Base-by-base conservation (phyloP, 2,888 invertebrate genomes). In the Metacarcinus magister region DNA sequence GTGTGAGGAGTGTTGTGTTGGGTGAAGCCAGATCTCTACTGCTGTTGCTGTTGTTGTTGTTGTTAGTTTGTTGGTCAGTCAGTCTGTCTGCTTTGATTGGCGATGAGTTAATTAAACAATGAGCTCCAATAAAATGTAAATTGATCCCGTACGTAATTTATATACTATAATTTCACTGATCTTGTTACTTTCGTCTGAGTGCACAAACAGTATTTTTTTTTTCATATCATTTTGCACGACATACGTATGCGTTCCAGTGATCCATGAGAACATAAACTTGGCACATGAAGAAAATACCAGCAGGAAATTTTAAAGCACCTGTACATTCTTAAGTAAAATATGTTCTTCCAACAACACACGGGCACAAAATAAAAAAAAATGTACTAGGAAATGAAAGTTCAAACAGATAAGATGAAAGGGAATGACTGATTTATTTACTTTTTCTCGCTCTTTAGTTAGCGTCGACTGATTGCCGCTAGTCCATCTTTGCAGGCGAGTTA, bases 381-480 rank as follows among this genome's bases (percentile, higher is more conserved):
- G 7, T 75, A 28, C 75, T 75, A n/a, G n/a, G 4, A 75, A 75
- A 75, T n/a, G 23, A 28, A 75, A 75, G 19, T 28, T 75, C 75
- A 75, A 75, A 75, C n/a, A 7, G 75, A n/a, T 4, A n/a, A 75
- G 75, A 75, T 75, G 75, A 75, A 75, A 75, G 75, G 75, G 75
- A 75, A 75, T 75, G 75, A 75, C 75, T 75, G 75, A 75, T 75
- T 75, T 75, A 75, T 75, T 75, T 75, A 28, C n/a, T 16, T 54
- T 54, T 54, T 54, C 54, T 54, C 7, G 23, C 19, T 75, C n/a
- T 75, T n/a, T 7, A 75, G 16, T 75, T n/a, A 16, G 23, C 75
- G 75, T 8, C 75, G 16, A 23, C 75, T n/a, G 75, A 23, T 28
- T 75, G 75, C 75, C 75, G 75, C 28, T 13, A 23, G 75, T 75